Evolutionary conservation across 2,888 invertebrate species (phyloP).

Genomic region (Platycheirus albimanus): DNA sequence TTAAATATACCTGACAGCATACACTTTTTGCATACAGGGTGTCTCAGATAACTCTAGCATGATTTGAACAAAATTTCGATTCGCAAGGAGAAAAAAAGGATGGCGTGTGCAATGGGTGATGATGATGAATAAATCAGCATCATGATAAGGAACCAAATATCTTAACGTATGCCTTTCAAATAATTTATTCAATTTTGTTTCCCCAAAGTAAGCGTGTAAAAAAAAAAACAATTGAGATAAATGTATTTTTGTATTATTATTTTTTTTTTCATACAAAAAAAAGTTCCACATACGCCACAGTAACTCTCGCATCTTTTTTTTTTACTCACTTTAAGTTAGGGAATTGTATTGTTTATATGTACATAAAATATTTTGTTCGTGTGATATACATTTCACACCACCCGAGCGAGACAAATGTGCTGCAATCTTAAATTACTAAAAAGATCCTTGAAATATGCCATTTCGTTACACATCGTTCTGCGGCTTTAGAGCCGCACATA

Average conservation of each 20-base stretch:
- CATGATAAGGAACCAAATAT: not conserved
- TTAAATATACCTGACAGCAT: constrained; percentile 7
- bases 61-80: not conserved
- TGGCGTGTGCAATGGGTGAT: too few species aligned
- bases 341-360: too few species aligned
- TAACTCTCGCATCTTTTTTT: not conserved
- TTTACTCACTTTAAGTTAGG: not conserved
- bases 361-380: not conserved
- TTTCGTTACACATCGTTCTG: not conserved
- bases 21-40: too few species aligned
- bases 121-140: not conserved
- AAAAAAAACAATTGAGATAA: not conserved
- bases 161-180: not conserved
- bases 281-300: constrained; percentile 19
- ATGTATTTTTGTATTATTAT: too few species aligned
- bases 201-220: not conserved
- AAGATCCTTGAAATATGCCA: not conserved
- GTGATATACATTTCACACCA: constrained; percentile 1
- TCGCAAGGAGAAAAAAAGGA: not conserved
- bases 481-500: not conserved
- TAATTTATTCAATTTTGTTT: constrained; percentile 8
- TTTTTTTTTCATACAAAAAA: constrained; percentile 1
- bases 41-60: not conserved
- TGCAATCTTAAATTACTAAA: not conserved
- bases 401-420: constrained; percentile 1